Base-by-base conservation (phyloP, 2,113 vertebrate genomes). In the Podarcis raffonei region DNA sequence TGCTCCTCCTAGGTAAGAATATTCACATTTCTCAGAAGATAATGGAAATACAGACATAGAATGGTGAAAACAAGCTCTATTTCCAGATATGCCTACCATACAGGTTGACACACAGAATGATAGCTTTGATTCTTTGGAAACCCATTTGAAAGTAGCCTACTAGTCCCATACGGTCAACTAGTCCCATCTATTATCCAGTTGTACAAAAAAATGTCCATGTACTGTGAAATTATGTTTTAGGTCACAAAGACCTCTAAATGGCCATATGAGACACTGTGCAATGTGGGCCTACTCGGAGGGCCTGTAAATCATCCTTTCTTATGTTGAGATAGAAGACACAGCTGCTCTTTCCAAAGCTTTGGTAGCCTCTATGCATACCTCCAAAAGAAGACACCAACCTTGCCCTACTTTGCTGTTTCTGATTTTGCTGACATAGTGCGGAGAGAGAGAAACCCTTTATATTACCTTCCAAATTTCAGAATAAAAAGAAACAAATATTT, bases 141-240 rank as follows among this genome's bases (percentile, higher is more conserved):
- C 82, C 68, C 75, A 89, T 66, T 12, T 59, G 81, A 68, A 80
- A 90, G 39, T 89, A 93, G 86, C n/a, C 92, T 85, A 80, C 59
- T 89, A 83, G 77, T 86, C 84, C 86, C 88, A 82, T 71, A 81
- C 76, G 91, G 89, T 91, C 89, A 90, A 91, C 91, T 83, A 75
- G 42, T 71, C 90, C 78, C 86, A 62, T 20, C 59, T 62, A 92
- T 89, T 89, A 91, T 88, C 84, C 25, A 88, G 25, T 90, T 87
- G 81, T 90, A 74, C 30, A 15, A 85, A 72, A 72, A 95, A 82
- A 90, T 80, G 37, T 83, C 39, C 83, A 89, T 87, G 75, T 85
- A 82, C 59, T 62, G 18, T 62, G 32, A 18, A 39, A 77, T 20
- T 39, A 39, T 25, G 89, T 18, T 92, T 84, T 59, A 79, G 92